phyloP scores from a whole-genome alignment of 2,888 invertebrate species.

The Julus scandinavius region DNA sequence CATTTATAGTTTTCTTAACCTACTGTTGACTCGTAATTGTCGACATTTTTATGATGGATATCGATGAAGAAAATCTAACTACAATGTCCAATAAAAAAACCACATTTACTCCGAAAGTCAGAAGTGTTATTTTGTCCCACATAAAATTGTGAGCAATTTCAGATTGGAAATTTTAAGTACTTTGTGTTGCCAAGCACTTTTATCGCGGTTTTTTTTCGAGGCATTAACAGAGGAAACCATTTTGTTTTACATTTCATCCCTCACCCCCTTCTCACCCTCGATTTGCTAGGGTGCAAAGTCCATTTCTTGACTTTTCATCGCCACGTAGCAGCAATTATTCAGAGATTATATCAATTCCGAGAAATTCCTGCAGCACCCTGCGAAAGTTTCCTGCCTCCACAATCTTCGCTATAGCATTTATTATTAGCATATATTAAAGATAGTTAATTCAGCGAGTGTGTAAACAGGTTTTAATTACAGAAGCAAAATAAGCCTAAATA shows the following conservation, averaged over 20 bases:
- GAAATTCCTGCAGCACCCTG: constrained; percentile 12
- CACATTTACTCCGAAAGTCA: not conserved
- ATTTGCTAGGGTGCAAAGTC: not conserved
- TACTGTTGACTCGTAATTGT: not conserved
- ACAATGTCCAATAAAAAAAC: not conserved
- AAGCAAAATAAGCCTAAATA: constrained; percentile 10
- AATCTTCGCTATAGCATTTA: not conserved
- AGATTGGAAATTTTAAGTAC: constrained; percentile 6
- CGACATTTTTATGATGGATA: not conserved
- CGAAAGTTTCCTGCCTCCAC: not conserved
- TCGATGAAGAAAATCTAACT: not conserved
- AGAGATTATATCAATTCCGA: constrained; percentile 33
- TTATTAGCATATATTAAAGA: constrained; percentile 3
- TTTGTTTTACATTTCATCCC: not conserved
- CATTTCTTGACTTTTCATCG: not conserved
- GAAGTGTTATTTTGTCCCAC: constrained; percentile 1
- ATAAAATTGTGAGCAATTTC: not conserved
- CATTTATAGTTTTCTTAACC: not conserved
- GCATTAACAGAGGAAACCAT: constrained; percentile 15
- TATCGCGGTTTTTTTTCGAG: not conserved
- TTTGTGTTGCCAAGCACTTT: constrained; percentile 12
- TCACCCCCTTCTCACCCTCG: not conserved
- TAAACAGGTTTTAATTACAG: constrained; percentile 25
- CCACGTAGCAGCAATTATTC: constrained; percentile 16
- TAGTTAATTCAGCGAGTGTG: not conserved